phyloP scores from a whole-genome alignment of 2,797 vertebrate genomes.

The Hapalemur alaotrensis region DNA sequence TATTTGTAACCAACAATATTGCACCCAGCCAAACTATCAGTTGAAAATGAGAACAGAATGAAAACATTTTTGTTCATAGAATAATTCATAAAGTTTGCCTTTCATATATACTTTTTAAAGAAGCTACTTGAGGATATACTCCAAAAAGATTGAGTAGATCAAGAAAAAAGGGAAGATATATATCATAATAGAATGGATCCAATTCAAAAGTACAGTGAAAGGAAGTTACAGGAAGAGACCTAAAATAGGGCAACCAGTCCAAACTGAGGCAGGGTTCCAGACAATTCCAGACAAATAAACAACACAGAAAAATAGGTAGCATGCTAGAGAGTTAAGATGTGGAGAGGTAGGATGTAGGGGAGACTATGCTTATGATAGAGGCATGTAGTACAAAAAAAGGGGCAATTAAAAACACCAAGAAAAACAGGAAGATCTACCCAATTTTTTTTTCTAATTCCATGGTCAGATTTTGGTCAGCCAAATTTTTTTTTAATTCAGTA shows the following conservation, averaged over 20 bases:
- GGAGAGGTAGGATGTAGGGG: rapidly evolving
- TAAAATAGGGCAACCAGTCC: conserved; percentile 23
- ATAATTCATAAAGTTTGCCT: neutral
- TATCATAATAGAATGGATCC: neutral
- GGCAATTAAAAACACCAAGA: neutral
- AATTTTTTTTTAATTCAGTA: neutral
- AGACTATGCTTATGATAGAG: neutral
- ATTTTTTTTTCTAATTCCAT: neutral
- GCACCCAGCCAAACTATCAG: neutral
- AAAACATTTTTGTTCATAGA: neutral
- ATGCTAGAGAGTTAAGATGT: neutral
- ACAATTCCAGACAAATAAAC: neutral
- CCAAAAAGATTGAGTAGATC: neutral
- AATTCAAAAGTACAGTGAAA: conserved; percentile 28
- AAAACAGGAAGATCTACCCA: neutral
- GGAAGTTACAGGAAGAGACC: neutral
- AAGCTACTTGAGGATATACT: neutral
- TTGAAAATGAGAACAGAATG: neutral
- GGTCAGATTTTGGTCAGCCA: neutral
- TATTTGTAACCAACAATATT: neutral
- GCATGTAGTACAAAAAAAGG: neutral
- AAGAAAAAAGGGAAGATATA: neutral
- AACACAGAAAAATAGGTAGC: neutral
- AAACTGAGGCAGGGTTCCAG: neutral
- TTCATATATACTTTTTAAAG: neutral